Percentiles rank a stretch among this genome's conserved stretches.
phyloP scores from a whole-genome alignment of 2,113 vertebrate genomes.

The Apus apus region DNA sequence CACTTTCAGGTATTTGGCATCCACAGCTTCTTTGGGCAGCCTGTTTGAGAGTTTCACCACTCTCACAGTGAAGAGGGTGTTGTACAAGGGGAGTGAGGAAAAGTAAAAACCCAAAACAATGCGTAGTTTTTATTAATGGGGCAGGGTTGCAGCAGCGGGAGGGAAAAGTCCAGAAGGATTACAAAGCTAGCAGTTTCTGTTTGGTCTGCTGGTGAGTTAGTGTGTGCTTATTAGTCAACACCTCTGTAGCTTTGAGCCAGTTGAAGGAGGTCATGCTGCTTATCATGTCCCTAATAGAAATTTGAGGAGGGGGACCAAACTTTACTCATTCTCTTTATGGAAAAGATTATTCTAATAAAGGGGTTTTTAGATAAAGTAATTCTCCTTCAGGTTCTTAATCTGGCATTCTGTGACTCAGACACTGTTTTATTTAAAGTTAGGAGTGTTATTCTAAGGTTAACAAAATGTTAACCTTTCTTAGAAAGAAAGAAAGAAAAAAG shows the following conservation, averaged over 20 bases:
- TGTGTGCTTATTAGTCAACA: too few relatives aligned
- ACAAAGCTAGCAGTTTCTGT: neutral
- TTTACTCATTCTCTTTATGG: neutral
- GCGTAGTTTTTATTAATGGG: neutral
- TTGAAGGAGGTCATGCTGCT: neutral
- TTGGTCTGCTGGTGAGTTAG: neutral
- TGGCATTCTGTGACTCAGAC: neutral
- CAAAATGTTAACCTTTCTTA: too few relatives aligned
- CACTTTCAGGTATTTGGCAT: too few relatives aligned
- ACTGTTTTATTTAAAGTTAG: neutral
- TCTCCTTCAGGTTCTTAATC: neutral
- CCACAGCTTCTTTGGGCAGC: too few relatives aligned
- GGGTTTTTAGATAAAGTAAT: neutral
- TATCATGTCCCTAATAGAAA: neutral
- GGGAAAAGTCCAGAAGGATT: neutral
- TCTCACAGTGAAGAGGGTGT: neutral
- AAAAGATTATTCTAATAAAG: neutral
- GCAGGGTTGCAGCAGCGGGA: neutral
- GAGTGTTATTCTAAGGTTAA: neutral
- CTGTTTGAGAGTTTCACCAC: too few relatives aligned
- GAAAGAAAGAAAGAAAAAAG: neutral
- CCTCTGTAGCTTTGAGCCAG: neutral
- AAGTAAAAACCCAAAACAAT: fast-evolving
- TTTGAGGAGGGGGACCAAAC: neutral
- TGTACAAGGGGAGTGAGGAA: neutral